These are phyloP conservation scores for Opisthocomus hoazin DNA, from an alignment of 2,113 vertebrate genomes.

Conservation along the genomic window DNA sequence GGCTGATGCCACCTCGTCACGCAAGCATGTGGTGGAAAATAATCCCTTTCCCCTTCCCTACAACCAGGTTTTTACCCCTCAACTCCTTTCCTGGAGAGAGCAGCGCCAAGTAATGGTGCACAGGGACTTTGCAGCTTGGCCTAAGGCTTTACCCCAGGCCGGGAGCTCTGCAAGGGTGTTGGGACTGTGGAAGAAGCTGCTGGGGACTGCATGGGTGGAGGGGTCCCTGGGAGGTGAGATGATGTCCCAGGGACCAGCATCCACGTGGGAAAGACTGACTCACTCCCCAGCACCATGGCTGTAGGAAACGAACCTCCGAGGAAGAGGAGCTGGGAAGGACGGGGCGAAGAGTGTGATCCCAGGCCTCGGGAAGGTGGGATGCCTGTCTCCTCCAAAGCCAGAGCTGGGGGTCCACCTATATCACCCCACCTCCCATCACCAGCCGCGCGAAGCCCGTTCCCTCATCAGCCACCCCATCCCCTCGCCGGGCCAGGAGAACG, in stretches of 20 bases:
- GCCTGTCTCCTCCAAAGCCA: background rate
- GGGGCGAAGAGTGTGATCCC: background rate
- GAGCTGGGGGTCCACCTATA: background rate
- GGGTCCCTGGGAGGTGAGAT: background rate
- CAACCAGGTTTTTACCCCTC: background rate
- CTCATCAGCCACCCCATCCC: no score
- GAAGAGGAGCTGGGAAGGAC: background rate
- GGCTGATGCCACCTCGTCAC: background rate
- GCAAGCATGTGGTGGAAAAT: fast-evolving
- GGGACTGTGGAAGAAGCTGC: background rate
- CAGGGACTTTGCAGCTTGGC: background rate
- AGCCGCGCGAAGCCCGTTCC: fast-evolving
- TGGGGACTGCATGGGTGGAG: fast-evolving
- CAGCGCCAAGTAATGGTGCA: fast-evolving
- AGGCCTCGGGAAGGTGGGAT: fast-evolving
- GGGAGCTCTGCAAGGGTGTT: background rate
- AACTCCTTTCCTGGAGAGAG: background rate
- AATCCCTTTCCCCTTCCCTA: background rate
- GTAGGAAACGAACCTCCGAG: fast-evolving
- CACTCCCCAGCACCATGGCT: background rate
- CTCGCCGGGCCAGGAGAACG: background rate
- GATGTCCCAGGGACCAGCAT: background rate
- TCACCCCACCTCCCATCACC: background rate
- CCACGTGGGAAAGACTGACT: background rate
- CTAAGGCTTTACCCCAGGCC: background rate